Base-by-base conservation (phyloP, 2,888 invertebrate species). In the Lasioglossum vierecki region DNA sequence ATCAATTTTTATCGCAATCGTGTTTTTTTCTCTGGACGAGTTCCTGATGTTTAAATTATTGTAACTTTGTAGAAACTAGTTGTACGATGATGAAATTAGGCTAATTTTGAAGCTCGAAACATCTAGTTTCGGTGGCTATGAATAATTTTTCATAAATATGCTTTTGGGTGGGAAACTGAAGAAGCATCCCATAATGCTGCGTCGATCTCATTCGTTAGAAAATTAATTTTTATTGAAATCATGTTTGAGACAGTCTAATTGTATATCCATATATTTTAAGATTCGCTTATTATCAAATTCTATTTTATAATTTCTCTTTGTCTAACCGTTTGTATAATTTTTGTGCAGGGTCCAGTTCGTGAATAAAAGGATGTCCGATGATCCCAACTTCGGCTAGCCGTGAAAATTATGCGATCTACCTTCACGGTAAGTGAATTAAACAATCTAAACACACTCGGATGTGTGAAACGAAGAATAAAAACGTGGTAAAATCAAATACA, bases 331-430 rank as follows among this genome's bases (percentile, higher is more conserved):
- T 4, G 0, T 9, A 9, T 77, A 66, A 53, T 70, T 63, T 77
- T 6, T 68, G 49, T 3, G 66, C 76, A 77, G 76, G 76, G 49
- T 53, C 68, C 76, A n/a, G 46, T 46, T 68, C 60, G 76, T 46
- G 68, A 77, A 77, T 77, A 39, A 15, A 77, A 77, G 68, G 76
- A 77, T 77, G 76, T 11, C 68, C 39, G 68, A 68, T 77, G 66
- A 53, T 39, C 68, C 66, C 68, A 53, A 26, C 49, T 68, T 68
- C 49, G 68, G 49, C n/a, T 77, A 77, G 18, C 68, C 76, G 68
- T 26, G 76, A 70, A 68, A 77, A 77, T 39, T 49, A 77, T 77
- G 76, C 68, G 76, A 77, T 77, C 76, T 77, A 49, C 68, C 49
- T 77, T 68, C 68, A 77, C 30, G 76, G 76, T 77, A 49, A 77